Evolutionary conservation across 64 coral and sea anemone genomes (phyloP), one percentile per base, ranked within the genome.

Genomic region (Pachyseris speciosa): DNA sequence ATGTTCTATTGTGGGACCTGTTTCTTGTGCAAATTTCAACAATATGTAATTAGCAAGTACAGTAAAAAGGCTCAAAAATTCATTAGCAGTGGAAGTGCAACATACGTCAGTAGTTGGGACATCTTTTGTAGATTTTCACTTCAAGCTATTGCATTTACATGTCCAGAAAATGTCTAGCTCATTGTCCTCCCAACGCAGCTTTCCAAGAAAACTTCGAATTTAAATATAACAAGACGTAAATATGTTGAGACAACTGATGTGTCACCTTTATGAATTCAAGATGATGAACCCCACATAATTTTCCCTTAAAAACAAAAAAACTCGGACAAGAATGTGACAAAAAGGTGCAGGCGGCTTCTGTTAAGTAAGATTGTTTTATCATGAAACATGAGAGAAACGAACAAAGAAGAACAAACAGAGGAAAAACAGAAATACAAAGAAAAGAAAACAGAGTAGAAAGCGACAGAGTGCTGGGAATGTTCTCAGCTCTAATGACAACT

Each of bases 1-100:
- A 76, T 76, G 25, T 50, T 76, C 12, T 48, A 75, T 75, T 49
- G 20, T 15, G 28, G 42, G 5, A 27, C 38, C 24, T 74, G 24
- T 50, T 31, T 9, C 43, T 76, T 76, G 73, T 76, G 70, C 10
- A 51, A 76, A 76, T 45, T 50, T 76, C 45, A 76, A 76, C 73
- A 31, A 30, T 11, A 51, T 31, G 27, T 50, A 76, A 50, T 76
- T 49, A 76, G 27, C 22, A 50, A 9, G 3, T 51, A 28, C 22
- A 31, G 25, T 49, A 64, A 50, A 76, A 50, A 76, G 44, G 45
- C 8, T 17, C 2, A 27, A 13, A 25, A 50, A 27, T 76, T 51
- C 73, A 50, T 51, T 50, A 33, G 28, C 25, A 31, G 29, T 50
- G 24, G 27, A 16, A 9, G 26, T 15, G 30, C 9, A 76, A 76